phyloP scores from a whole-genome alignment of 2,797 vertebrate species.

The Brachyalestes nurse region DNA sequence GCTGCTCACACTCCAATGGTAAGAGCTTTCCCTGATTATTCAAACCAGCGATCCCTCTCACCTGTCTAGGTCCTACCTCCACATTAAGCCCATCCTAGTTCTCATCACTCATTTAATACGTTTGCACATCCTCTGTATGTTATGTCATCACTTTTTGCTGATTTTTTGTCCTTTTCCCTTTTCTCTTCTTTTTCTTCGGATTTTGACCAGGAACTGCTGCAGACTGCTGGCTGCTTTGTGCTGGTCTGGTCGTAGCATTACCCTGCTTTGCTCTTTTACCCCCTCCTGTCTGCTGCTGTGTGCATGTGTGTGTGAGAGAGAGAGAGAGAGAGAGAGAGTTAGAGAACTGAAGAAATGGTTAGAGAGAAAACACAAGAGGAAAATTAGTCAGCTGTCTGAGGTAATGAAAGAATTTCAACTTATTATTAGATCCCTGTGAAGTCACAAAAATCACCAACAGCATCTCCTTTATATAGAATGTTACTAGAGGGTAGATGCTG shows the following conservation, averaged over 20 bases:
- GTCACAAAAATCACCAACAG: neutral
- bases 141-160: neutral
- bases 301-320: neutral
- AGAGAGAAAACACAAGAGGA: no score
- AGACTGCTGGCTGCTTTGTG: neutral
- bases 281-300: slow-evolving; percentile 12
- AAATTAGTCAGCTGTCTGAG: neutral
- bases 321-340: neutral
- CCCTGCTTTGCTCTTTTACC: neutral
- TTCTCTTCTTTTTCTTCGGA: slow-evolving; percentile 42
- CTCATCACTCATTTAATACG: neutral
- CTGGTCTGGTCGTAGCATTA: neutral
- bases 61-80: neutral
- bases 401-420: neutral
- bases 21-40: neutral
- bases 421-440: neutral
- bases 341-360: no score
- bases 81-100: neutral
- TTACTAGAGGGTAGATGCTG: neutral
- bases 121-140: neutral
- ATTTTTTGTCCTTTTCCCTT: neutral
- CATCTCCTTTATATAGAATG: neutral
- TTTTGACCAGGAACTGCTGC: neutral
- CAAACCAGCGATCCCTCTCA: neutral
- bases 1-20: neutral